Evolutionary conservation across 1,140 invertebrate genomes (phyloP), one percentile per base, ranked within the genome.

Genomic region (Lysiphlebus fabarum): DNA sequence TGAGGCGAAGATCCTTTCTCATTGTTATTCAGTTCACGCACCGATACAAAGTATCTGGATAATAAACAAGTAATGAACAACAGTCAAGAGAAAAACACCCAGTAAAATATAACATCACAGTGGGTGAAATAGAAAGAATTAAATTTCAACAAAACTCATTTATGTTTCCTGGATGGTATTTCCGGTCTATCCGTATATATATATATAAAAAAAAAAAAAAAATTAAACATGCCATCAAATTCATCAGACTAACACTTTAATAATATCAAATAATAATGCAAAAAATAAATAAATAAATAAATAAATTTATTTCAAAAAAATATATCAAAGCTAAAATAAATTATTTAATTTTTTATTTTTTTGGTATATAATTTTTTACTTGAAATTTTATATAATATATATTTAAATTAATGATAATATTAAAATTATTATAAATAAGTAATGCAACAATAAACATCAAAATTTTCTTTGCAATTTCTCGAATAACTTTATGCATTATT

Each of bases 401-500:
- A n/a, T n/a, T n/a, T n/a, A n/a, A n/a, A n/a, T n/a, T n/a, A n/a
- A n/a, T n/a, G n/a, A n/a, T n/a, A n/a, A n/a, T n/a, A n/a, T n/a
- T n/a, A n/a, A n/a, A n/a, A n/a, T n/a, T 7, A 26, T 36, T 53
- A 61, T 61, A 56, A 61, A 61, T 61, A 61, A 56, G 53, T 41
- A 47, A 61, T 61, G 59, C 59, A 50, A 53, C 53, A 61, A 53
- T 56, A 61, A 53, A 61, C 53, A 55, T 45, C 50, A 37, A 17
- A 36, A 40, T 44, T 7, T 33, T 44, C 43, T 47, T 50, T 12
- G 17, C 1, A 2, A 4, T 26, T 26, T 26, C 51, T 53, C 56
- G 56, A n/a, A n/a, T 59, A 56, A 55, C 36, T 62, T 51, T 45
- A 59, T 26, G 17, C 56, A 56, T 62, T 62, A 59, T 62, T 62